Evolutionary conservation across 2,797 vertebrate genomes (phyloP), one percentile per base, ranked within the genome.

Genomic region (Setipinna tenuifilis): DNA sequence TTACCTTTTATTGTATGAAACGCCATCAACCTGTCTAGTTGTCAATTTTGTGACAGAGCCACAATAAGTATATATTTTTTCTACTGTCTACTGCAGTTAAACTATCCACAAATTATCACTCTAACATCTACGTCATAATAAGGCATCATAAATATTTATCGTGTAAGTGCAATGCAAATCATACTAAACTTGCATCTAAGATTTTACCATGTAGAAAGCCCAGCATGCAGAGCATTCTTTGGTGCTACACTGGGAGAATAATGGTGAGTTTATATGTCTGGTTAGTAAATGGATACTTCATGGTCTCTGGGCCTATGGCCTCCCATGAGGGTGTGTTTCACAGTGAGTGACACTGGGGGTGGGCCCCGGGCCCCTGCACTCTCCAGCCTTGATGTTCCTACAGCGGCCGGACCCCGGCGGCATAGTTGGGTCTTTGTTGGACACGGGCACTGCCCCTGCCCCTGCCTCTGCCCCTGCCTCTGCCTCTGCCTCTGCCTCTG

Each of bases 281-380:
- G 28, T 41, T 19, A 75, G 68, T 75, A 75, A 75, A 31, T 19
- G 68, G 68, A 75, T 75, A 75, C 31, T 35, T 75, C 68, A 75
- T 41, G 68, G 28, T 75, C 31, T 10, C 12, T 16, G 31, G 31
- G 68, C 68, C 35, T 21, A 21, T 41, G 16, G 68, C 31, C 68
- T 41, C 17, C 7, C 14, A 41, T 35, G 83, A 82, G 62, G 85
- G 23, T 12, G 44, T 35, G 57, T 83, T 41, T 83, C 78, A 81
- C 44, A 82, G 35, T 83, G 71, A 83, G 75, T 87, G 86, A 85
- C 84, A 83, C 71, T 57, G 86, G 81, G 85, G 75, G 46, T 81
- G 81, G 83, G 65, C 83, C 85, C 81, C 65, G 57, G 61, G 84
- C 82, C 68, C 41, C 14, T 2, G 17, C 68, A 75, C 68, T 41